These are phyloP conservation scores for Drosophila pseudotalamancana DNA, from an alignment of 2,888 invertebrate species.

Conservation along the genomic window DNA sequence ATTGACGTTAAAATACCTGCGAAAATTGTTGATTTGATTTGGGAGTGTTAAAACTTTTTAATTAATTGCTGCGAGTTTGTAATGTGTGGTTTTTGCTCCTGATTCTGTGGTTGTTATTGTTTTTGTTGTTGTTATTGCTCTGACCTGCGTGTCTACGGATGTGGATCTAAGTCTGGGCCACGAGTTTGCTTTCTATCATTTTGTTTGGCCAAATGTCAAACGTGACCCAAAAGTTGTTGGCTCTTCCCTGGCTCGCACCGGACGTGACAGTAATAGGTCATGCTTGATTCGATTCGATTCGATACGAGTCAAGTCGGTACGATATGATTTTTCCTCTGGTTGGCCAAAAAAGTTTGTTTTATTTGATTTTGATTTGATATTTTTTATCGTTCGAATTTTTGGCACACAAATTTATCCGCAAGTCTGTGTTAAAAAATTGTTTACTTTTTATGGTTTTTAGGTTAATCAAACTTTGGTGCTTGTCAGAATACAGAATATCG, in stretches of 20 bases:
- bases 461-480: slow-evolving; percentile 44
- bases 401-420: slow-evolving; percentile 42
- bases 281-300: slow-evolving; percentile 54
- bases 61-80: slow-evolving; percentile 64
- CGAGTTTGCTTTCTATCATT: slow-evolving; percentile 26
- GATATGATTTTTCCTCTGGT: slow-evolving; percentile 17
- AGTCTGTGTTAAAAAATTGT: slow-evolving; percentile 34
- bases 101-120: slow-evolving; percentile 5
- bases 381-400: slow-evolving; percentile 42
- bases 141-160: slow-evolving; percentile 12
- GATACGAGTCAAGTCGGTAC: no score
- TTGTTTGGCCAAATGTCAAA: slow-evolving; percentile 59
- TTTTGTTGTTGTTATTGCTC: neutral
- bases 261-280: slow-evolving; percentile 77
- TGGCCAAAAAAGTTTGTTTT: slow-evolving; percentile 32
- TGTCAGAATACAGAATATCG: slow-evolving; percentile 2
- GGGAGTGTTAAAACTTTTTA: slow-evolving; percentile 70
- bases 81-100: no score
- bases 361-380: slow-evolving; percentile 70
- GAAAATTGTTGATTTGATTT: slow-evolving; percentile 65
- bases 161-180: slow-evolving; percentile 7
- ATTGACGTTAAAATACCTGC: slow-evolving; percentile 69
- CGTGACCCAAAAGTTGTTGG: slow-evolving; percentile 72
- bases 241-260: slow-evolving; percentile 41
- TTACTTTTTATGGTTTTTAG: slow-evolving; percentile 54